These are phyloP conservation scores for Mungos mungo DNA, from an alignment of 2,113 vertebrate species.

Conservation along the genomic window DNA sequence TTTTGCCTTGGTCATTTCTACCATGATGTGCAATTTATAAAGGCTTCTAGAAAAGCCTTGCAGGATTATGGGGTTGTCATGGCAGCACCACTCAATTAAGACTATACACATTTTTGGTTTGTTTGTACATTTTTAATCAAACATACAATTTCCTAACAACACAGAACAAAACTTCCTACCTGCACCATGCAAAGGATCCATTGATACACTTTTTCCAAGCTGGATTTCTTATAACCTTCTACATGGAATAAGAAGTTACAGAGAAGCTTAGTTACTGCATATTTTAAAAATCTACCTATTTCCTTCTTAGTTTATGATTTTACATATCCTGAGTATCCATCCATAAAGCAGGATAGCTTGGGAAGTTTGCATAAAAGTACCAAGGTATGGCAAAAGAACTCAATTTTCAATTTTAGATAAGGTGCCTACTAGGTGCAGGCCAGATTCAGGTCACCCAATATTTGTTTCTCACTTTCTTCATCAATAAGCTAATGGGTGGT, in stretches of 20 bases:
- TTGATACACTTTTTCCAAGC: neutral
- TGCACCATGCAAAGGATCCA: neutral
- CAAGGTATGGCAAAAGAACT: neutral
- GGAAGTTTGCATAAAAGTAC: neutral
- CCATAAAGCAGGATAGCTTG: neutral
- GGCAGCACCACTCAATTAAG: neutral
- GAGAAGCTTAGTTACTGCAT: neutral
- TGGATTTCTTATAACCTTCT: neutral
- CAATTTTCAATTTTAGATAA: neutral
- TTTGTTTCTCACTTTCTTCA: neutral
- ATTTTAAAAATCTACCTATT: neutral
- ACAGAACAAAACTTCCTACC: neutral
- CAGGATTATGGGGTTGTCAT: neutral
- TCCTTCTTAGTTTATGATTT: neutral
- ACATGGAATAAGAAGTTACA: neutral
- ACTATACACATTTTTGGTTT: neutral
- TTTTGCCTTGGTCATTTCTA: constrained; percentile 42
- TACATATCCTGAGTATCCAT: neutral
- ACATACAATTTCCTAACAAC: neutral
- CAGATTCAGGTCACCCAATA: neutral
- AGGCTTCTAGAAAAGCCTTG: constrained; percentile 21
- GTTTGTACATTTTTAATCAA: constrained; percentile 16
- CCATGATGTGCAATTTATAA: neutral
- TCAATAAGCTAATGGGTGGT: neutral
- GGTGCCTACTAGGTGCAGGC: neutral